Evolutionary conservation across 1,140 invertebrate genomes (phyloP).

Genomic region (Pseudomyrmex cubaensis): DNA sequence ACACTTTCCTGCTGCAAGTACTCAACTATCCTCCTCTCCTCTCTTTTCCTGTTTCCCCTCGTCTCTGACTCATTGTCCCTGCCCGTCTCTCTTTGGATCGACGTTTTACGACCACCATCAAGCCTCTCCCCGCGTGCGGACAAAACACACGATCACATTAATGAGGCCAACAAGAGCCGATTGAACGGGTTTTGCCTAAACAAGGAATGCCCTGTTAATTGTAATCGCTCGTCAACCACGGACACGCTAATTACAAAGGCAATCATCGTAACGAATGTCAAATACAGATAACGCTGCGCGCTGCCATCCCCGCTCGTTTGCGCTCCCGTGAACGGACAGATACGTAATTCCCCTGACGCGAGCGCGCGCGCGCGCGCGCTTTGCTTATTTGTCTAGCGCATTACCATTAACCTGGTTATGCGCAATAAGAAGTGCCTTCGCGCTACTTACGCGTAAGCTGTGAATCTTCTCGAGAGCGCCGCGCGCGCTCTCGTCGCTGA

Average conservation of each 20-base stretch:
- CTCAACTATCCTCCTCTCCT: background rate
- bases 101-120: slow-evolving; percentile 67
- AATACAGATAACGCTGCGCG: slow-evolving; percentile 65
- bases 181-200: slow-evolving; percentile 73
- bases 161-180: slow-evolving; percentile 71
- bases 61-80: background rate
- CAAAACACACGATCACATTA: slow-evolving; percentile 66
- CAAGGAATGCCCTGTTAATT: slow-evolving; percentile 73
- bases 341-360: slow-evolving; percentile 48
- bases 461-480: slow-evolving; percentile 2
- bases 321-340: slow-evolving; percentile 40
- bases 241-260: slow-evolving; percentile 73
- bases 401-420: slow-evolving; percentile 54
- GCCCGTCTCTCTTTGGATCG: slow-evolving; percentile 18
- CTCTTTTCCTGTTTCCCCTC: slow-evolving; percentile 37
- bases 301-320: slow-evolving; percentile 38
- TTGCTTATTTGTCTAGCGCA: slow-evolving; percentile 56
- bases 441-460: slow-evolving; percentile 32
- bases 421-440: slow-evolving; percentile 42
- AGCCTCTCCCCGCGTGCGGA: slow-evolving; percentile 54
- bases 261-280: slow-evolving; percentile 77
- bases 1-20: slow-evolving; percentile 24
- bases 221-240: slow-evolving; percentile 71
- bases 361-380: slow-evolving; percentile 1
- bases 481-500: background rate